Conservation (phyloP, 2,113 vertebrate genomes). For the Galbula dea region DNA sequence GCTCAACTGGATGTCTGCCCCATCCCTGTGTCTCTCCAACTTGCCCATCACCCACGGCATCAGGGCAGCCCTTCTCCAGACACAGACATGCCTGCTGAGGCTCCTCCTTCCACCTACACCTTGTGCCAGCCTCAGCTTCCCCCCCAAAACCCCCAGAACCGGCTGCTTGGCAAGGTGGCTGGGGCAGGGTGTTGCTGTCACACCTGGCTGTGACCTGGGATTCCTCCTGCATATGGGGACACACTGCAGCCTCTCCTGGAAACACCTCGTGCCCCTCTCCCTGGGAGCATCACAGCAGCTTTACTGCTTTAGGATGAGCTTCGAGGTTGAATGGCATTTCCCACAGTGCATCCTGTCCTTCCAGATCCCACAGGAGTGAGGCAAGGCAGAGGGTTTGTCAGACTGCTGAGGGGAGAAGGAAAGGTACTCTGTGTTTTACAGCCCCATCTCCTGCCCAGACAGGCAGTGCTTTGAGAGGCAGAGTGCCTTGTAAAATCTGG, state of each 20-base stretch:
- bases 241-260: accelerated
- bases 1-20: neutral
- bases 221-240: accelerated
- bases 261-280: accelerated
- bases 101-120: neutral
- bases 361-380: neutral
- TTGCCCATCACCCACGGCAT: accelerated
- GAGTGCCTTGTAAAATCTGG: conserved; percentile 29
- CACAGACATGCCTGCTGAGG: neutral
- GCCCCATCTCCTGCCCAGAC: neutral
- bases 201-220: neutral
- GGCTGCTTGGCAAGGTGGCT: neutral
- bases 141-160: neutral
- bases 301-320: neutral
- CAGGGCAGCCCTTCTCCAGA: neutral
- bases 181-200: neutral
- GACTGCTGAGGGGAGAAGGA: neutral
- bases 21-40: neutral
- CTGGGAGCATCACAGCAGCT: neutral
- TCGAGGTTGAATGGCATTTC: accelerated
- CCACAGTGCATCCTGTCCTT: accelerated
- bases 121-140: neutral
- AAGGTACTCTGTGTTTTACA: neutral
- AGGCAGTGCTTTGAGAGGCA: neutral
- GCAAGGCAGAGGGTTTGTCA: neutral